Evolutionary conservation across 2,113 vertebrate genomes (phyloP), one percentile per base, ranked within the genome.

Genomic region (Mungos mungo): DNA sequence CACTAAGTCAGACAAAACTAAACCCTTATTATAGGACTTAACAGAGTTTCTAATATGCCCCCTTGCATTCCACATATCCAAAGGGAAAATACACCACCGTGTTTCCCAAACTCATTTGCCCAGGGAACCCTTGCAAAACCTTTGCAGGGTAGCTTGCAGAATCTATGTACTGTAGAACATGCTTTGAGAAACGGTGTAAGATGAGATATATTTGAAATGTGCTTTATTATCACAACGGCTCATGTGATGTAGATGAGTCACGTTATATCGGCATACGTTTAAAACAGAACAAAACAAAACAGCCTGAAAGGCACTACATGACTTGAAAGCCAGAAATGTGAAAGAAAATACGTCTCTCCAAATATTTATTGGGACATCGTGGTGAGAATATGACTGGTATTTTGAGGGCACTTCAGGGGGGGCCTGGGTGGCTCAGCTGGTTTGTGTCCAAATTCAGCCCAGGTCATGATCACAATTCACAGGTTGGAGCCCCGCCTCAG

Each of bases 41-140:
- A 77, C 33, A 27, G 25, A 66, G 21, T 93, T 90, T 93, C 35
- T 86, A 45, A 65, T 21, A 88, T 3, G 21, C 41, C 33, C 6
- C 12, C 12, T 54, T 92, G 29, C 13, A 52, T 66, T 68, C 71
- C 41, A 93, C 96, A 89, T 83, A 93, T 25, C 45, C 33, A 84
- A 65, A 90, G 90, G 21, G 29, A 94, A 97, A 83, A 94, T 13
- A 68, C 3, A 52, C 45, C 35, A 54, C 23, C 16, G 16, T 52
- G 19, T 88, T 93, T 90, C 81, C 84, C 66, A 93, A 83, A 97
- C 19, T 68, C 66, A 47, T 54, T 71, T 65, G 57, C 72, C 33
- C 57, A 65, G 13, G 23, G 45, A 69, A 68, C 66, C 7, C 27
- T 68, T 57, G 57, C 57, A 60, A 60, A 60, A 60, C 87, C 41